Evolutionary conservation across 2,113 vertebrate species (phyloP).

Genomic region (Gallinago jamesoni): DNA sequence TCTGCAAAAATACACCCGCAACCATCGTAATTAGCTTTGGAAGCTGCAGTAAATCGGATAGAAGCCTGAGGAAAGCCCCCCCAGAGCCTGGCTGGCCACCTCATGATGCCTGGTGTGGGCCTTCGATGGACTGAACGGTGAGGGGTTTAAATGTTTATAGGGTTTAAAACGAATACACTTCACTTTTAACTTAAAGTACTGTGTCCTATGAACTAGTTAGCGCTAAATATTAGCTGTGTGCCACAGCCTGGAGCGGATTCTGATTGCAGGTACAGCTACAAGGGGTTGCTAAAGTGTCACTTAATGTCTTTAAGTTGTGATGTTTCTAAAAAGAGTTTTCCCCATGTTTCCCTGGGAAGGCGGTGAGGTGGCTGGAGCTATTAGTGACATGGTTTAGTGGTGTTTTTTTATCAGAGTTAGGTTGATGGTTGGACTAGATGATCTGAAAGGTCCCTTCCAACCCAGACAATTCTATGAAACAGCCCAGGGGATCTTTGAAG

Average conservation of each 20-base stretch:
- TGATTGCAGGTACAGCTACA: too few species aligned
- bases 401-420: too few species aligned
- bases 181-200: rapidly evolving
- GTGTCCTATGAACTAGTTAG: rapidly evolving
- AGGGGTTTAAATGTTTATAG: rapidly evolving
- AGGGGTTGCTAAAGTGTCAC: rapidly evolving
- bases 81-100: rapidly evolving
- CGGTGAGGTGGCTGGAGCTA: rapidly evolving
- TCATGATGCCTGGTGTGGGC: rapidly evolving
- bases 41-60: rapidly evolving
- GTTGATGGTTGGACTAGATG: too few species aligned
- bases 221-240: rapidly evolving
- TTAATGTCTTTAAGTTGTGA: not conserved
- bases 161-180: not conserved
- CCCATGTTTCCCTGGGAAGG: not conserved
- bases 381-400: too few species aligned
- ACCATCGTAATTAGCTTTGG: rapidly evolving
- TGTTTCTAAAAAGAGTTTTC: not conserved
- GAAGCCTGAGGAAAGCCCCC: rapidly evolving
- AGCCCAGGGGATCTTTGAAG: not conserved
- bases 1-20: not conserved
- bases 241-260: rapidly evolving
- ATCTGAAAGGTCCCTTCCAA: too few species aligned
- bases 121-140: rapidly evolving
- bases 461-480: too few species aligned